Evolutionary conservation across 2,797 vertebrate species (phyloP).

Genomic region (Siniperca scherzeri): DNA sequence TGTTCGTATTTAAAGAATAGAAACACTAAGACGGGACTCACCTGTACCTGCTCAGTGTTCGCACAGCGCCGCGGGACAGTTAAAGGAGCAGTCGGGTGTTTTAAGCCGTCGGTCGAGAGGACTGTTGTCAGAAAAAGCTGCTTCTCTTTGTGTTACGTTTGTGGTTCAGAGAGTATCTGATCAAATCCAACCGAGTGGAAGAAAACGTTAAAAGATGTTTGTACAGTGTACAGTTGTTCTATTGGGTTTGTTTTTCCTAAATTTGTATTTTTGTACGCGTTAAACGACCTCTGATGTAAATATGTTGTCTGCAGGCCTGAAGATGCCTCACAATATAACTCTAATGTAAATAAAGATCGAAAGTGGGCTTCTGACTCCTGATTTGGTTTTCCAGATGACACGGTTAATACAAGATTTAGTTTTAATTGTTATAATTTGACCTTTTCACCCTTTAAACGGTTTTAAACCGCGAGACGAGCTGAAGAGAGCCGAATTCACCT

Average conservation of each 20-base stretch:
- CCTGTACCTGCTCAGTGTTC: conserved; percentile 5
- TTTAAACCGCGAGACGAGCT: neutral
- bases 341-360: conserved; percentile 60
- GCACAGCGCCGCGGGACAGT: neutral
- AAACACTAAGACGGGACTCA: conserved; percentile 5
- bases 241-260: conserved; percentile 25
- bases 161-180: neutral
- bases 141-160: neutral
- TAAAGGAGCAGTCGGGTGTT: neutral
- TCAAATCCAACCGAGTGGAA: neutral
- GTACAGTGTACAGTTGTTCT: conserved; percentile 26
- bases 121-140: neutral
- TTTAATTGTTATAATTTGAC: neutral
- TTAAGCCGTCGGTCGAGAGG: neutral
- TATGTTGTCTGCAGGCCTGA: conserved; percentile 7
- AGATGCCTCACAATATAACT: neutral
- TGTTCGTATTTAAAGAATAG: too few species aligned
- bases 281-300: conserved; percentile 9
- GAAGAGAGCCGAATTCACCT: neutral
- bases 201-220: neutral
- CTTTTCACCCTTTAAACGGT: neutral
- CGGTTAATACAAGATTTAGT: neutral
- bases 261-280: conserved; percentile 59
- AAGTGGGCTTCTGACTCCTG: neutral
- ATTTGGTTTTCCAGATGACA: neutral